Percentiles rank a stretch among this genome's conserved stretches.
Conservation (phyloP, 2,888 invertebrate genomes). For the Sericinus montela region DNA sequence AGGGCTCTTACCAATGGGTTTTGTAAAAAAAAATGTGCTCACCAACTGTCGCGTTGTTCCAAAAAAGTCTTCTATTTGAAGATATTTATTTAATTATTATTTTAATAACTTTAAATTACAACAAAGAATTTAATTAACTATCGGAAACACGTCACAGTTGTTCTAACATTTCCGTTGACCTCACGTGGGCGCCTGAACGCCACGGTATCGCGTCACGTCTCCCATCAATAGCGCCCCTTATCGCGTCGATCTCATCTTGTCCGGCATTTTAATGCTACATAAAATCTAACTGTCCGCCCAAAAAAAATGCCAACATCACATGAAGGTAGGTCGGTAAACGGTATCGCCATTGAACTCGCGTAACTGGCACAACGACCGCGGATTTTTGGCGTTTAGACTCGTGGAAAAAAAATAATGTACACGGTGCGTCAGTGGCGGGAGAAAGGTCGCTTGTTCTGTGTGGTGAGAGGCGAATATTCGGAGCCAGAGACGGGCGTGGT, state of each 20-base stretch:
- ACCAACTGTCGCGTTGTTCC: too few relatives aligned
- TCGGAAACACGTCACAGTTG: background rate
- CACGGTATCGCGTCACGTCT: background rate
- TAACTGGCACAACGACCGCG: slow-evolving; percentile 51
- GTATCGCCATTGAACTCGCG: slow-evolving; percentile 60
- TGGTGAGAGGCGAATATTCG: slow-evolving; percentile 43
- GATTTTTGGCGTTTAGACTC: slow-evolving; percentile 53
- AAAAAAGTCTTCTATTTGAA: too few relatives aligned
- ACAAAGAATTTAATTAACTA: too few relatives aligned
- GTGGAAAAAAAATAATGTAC: slow-evolving; percentile 59
- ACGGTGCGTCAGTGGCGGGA: slow-evolving; percentile 32
- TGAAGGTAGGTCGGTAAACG: slow-evolving; percentile 76
- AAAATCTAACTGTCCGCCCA: slow-evolving; percentile 69
- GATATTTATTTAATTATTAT: too few relatives aligned
- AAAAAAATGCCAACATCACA: slow-evolving; percentile 59
- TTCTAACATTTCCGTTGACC: background rate
- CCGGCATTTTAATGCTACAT: slow-evolving; percentile 64
- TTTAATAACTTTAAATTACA: too few relatives aligned
- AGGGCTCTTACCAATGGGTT: too few relatives aligned
- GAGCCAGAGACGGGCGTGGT: slow-evolving; percentile 26
- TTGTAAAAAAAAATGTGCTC: too few relatives aligned
- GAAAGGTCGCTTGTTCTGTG: slow-evolving; percentile 44
- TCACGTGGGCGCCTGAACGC: background rate
- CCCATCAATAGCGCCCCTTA: slow-evolving; percentile 28
- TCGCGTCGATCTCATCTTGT: slow-evolving; percentile 55